phyloP scores from a whole-genome alignment of 2,113 vertebrate species.

The Columba livia region DNA sequence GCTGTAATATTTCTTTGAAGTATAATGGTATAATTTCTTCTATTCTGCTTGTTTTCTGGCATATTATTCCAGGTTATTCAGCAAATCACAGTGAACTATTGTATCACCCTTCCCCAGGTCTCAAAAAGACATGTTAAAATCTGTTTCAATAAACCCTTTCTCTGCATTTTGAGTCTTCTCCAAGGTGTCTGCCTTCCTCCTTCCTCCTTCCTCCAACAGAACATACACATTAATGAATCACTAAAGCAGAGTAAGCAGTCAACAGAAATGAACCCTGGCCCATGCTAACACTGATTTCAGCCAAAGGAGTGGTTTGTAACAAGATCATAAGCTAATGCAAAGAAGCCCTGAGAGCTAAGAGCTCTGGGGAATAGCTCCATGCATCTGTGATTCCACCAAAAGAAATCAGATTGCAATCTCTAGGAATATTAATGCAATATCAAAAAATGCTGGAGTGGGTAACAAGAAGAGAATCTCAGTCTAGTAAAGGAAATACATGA shows the following conservation, averaged over 20 bases:
- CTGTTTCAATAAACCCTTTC: background rate
- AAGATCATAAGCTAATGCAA: constrained; percentile 29
- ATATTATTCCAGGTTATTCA: background rate
- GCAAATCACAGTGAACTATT: background rate
- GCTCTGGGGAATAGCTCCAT: constrained; percentile 17
- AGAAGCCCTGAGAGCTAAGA: constrained; percentile 4
- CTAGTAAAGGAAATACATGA: background rate
- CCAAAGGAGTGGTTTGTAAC: background rate
- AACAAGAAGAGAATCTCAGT: background rate
- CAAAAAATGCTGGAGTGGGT: background rate
- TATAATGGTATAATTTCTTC: background rate
- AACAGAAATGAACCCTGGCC: background rate
- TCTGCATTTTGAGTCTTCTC: background rate
- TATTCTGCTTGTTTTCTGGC: background rate
- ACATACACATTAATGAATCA: background rate
- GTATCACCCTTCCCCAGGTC: background rate
- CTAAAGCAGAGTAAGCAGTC: background rate
- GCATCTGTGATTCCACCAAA: constrained; percentile 34
- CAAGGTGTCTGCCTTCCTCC: background rate
- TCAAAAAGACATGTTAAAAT: background rate
- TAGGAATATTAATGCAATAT: constrained; percentile 37
- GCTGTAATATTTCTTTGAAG: background rate
- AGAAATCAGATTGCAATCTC: constrained; percentile 43
- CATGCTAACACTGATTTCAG: background rate
- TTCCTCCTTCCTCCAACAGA: background rate